Evolutionary conservation across 2,797 vertebrate species (phyloP), one percentile per base, ranked within the genome.

Genomic region (Rhinogobio ventralis): DNA sequence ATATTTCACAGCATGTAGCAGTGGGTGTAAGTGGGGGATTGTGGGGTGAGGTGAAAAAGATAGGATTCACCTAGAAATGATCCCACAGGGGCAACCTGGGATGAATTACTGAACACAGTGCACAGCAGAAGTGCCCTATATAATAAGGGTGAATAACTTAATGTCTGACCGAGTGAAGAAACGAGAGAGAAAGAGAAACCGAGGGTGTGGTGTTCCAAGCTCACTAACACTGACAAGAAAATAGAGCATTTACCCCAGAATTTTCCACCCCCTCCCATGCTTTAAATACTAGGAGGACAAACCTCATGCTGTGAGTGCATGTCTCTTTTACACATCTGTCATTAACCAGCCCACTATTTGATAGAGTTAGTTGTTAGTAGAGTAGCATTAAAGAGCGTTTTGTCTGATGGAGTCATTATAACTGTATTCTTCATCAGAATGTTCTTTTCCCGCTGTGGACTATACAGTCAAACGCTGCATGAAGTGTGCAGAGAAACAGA

Each of bases 401-500:
- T 36, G 68, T 79, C 73, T 83, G 79, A 82, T 46, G 51, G 57
- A 66, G 69, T 36, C 46, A 67, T 51, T 69, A 57, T 80, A 85
- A 83, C 79, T 82, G 77, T 77, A 81, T 83, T 49, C 28, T 72
- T 81, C 25, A 71, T 76, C 71, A 66, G 53, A 87, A 80, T 67
- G 83, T 60, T 62, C 13, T 39, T 85, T 83, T 88, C 78, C 73
- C 62, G 79, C 71, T 87, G 80, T 72, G 67, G 39, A 79, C 49
- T 64, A 6, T 42, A 86, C 45, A 72, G 51, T 66, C 69, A 82
- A 46, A 64, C 17, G 1, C 69, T 81, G 77, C 46, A 7, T 49
- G 42, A 71, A 28, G 42, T 60, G 20, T 83, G 42, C 46, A 75
- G 23, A 79, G 72, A 33, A 33, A 68, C 25, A 73, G 39, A 33